Percentiles rank a stretch among this genome's conserved stretches.
phyloP scores from a whole-genome alignment of 1,140 invertebrate species.

The Drosophila kohkoa region DNA sequence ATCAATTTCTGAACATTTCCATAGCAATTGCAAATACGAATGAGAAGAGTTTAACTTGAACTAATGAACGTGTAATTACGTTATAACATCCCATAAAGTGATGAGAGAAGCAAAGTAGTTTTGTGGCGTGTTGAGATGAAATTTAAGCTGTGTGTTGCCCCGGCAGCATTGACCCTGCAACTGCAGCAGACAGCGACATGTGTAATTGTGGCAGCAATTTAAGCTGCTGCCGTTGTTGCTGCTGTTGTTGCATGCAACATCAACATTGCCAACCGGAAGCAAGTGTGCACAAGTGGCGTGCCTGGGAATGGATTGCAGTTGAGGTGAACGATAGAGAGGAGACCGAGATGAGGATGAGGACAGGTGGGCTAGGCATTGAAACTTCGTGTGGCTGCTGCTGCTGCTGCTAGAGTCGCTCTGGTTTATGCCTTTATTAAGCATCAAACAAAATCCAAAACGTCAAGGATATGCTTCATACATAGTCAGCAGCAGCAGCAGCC shows the following conservation, averaged over 20 bases:
- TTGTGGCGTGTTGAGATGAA: conserved; percentile 56
- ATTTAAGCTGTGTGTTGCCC: conserved; percentile 33
- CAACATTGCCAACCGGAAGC: conserved; percentile 69
- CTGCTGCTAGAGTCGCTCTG: conserved; percentile 39
- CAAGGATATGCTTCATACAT: conserved; percentile 76
- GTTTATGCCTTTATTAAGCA: conserved; percentile 80
- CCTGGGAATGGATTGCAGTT: conserved; percentile 35
- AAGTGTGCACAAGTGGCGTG: conserved; percentile 60
- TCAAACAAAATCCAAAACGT: conserved; percentile 81
- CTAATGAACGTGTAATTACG: background rate
- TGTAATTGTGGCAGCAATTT: conserved; percentile 81
- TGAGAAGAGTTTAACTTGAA: background rate
- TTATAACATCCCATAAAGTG: background rate
- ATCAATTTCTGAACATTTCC: no score
- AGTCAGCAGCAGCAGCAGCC: conserved; percentile 61
- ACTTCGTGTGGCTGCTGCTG: conserved; percentile 50
- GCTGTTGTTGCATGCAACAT: conserved; percentile 60
- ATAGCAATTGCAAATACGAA: no score
- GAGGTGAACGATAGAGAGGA: background rate
- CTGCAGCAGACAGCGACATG: conserved; percentile 72
- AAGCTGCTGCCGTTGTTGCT: conserved; percentile 51
- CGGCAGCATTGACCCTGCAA: conserved; percentile 78
- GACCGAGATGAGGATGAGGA: background rate
- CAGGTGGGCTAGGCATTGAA: conserved; percentile 54
- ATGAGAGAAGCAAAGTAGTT: background rate